Evolutionary conservation across 2,888 invertebrate species (phyloP).

Genomic region (Acanthosepion lycidas): DNA sequence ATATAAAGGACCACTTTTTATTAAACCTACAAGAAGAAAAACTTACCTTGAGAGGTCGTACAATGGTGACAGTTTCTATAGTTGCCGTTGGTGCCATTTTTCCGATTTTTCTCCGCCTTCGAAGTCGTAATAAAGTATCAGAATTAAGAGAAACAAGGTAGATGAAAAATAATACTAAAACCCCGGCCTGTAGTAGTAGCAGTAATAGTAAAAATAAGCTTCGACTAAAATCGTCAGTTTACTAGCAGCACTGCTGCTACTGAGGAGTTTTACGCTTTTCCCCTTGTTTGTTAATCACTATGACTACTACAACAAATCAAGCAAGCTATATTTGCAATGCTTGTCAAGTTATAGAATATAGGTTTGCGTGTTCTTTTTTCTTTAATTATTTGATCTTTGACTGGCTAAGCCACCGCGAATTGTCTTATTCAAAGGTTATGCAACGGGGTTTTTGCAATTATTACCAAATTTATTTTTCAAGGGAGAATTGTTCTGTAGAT

Average conservation of each 20-base stretch:
- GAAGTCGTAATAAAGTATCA: not conserved
- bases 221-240: not conserved
- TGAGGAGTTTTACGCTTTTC: not conserved
- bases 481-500: too few relatives aligned
- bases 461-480: too few relatives aligned
- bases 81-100: slow-evolving; percentile 60
- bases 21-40: not conserved
- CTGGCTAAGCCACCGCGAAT: too few relatives aligned
- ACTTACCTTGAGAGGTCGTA: slow-evolving; percentile 74
- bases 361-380: too few relatives aligned
- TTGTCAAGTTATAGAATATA: too few relatives aligned
- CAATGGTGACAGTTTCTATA: slow-evolving; percentile 72
- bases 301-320: not conserved
- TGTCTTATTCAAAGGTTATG: too few relatives aligned
- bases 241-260: not conserved
- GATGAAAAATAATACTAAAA: slow-evolving; percentile 22
- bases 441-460: too few relatives aligned
- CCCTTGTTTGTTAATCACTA: not conserved
- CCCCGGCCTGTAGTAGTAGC: not conserved
- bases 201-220: slow-evolving; percentile 16
- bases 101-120: not conserved
- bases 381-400: too few relatives aligned
- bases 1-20: too few relatives aligned
- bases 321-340: too few relatives aligned
- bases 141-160: not conserved